Evolutionary conservation across 2,797 vertebrate species (phyloP).

Genomic region (Poecilia picta): DNA sequence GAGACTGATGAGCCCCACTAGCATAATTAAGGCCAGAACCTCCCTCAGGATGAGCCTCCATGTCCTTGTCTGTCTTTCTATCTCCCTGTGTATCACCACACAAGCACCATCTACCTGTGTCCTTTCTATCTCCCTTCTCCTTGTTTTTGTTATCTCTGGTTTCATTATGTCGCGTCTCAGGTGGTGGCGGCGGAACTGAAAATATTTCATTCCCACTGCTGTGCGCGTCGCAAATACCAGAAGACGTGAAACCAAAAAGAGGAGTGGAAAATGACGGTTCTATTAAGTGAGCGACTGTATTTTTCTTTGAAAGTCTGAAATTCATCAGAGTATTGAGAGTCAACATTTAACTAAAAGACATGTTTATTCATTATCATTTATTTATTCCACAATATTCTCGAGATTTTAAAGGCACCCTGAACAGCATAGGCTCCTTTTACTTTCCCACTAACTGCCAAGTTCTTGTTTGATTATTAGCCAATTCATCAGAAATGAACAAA

Average conservation of each 20-base stretch:
- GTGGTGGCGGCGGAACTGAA: slow-evolving; percentile 30
- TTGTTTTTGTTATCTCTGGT: slow-evolving; percentile 42
- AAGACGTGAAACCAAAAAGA: background rate
- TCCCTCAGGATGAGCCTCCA: slow-evolving; percentile 64
- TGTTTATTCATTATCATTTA: slow-evolving; percentile 67
- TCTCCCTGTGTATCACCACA: slow-evolving; percentile 36
- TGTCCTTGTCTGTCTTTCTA: slow-evolving; percentile 41
- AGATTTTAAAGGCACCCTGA: slow-evolving; percentile 54
- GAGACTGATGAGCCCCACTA: slow-evolving; percentile 80
- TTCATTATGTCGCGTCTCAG: slow-evolving; percentile 35
- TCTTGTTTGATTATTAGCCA: slow-evolving; percentile 65
- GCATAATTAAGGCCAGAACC: slow-evolving; percentile 81
- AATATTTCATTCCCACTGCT: slow-evolving; percentile 19
- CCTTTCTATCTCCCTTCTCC: slow-evolving; percentile 27
- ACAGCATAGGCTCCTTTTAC: slow-evolving; percentile 54
- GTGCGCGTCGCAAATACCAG: slow-evolving; percentile 42
- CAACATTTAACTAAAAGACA: slow-evolving; percentile 67
- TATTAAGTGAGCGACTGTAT: slow-evolving; percentile 21
- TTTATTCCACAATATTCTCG: slow-evolving; percentile 54
- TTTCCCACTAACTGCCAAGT: slow-evolving; percentile 64
- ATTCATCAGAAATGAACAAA: slow-evolving; percentile 37
- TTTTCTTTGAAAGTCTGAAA: slow-evolving; percentile 55
- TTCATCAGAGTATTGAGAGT: slow-evolving; percentile 66
- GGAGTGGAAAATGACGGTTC: slow-evolving; percentile 8
- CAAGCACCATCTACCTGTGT: slow-evolving; percentile 40